These are phyloP conservation scores for Gallinago stenura DNA, from an alignment of 2,797 vertebrate genomes.

Conservation along the genomic window DNA sequence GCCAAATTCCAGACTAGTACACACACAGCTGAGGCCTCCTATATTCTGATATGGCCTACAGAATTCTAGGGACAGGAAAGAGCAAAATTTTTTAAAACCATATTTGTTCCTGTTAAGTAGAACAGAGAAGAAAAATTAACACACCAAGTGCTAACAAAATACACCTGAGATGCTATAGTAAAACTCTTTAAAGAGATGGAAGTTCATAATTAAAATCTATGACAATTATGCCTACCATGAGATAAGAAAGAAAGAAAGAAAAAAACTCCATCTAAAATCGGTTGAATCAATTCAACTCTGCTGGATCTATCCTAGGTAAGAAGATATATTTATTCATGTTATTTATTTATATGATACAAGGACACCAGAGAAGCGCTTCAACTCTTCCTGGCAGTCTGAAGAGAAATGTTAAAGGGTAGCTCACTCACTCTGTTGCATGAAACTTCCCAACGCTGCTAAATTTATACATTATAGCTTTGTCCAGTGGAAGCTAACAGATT, in stretches of 20 bases:
- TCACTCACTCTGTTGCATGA: not conserved
- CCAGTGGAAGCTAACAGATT: not conserved
- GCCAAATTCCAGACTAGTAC: not conserved
- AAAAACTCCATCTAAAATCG: not conserved
- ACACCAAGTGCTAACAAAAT: not conserved
- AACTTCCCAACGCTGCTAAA: not conserved
- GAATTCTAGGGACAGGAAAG: not conserved
- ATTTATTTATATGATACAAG: not conserved
- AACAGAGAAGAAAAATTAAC: not conserved
- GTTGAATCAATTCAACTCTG: not conserved
- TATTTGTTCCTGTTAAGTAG: not conserved
- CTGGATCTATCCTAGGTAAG: not conserved
- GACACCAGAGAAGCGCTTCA: not conserved
- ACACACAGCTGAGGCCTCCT: not conserved
- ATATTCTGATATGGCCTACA: not conserved
- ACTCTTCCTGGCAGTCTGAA: not conserved
- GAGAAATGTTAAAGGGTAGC: not conserved
- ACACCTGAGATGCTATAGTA: rapidly evolving
- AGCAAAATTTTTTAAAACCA: rapidly evolving
- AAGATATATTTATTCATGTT: not conserved
- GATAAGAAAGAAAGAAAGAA: not conserved
- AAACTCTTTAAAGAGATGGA: not conserved
- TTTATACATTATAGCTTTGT: rapidly evolving
- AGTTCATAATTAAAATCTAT: not conserved
- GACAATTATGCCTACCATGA: not conserved